Evolutionary conservation across 2,113 vertebrate species (phyloP), one percentile per base, ranked within the genome.

Genomic region (Pipra filicauda): DNA sequence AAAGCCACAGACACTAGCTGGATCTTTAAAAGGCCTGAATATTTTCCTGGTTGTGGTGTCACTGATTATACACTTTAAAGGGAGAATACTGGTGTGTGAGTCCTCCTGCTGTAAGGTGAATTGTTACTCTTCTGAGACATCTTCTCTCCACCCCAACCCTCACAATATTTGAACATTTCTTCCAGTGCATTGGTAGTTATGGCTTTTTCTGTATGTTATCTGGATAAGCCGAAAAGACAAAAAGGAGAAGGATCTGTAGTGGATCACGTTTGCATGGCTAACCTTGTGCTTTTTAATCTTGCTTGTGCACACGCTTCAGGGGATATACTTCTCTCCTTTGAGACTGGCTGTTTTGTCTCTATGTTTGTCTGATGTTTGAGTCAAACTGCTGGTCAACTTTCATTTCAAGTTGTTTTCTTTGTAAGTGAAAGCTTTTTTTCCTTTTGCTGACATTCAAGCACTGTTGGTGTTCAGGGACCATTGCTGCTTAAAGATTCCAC

Each of bases 301-400:
- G 8, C 35, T 46, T 71, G 30, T 0, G 0, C 26, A 7, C 1
- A 2, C 8, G 4, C 44, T 57, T 52, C 8, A 7, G 55, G 26
- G 44, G 5, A 26, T 51, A 4, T 12, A 8, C 33, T 59, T 58
- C 39, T 58, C 20, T 85, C 35, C 41, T 65, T 37, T 31, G 44
- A 41, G 39, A 81, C n/a, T 33, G n/a, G 13, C 75, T 35, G 12
- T 22, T 30, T n/a, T 52, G 35, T n/a, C 51, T 80, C 31, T 18
- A 16, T 58, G 35, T 39, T n/a, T 62, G 13, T 35, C 49, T 44
- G 72, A 54, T 74, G 26, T 66, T 48, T 13, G 30, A 58, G 43
- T 43, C 39, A 59, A 78, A 39, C 61, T 70, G 30, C 52, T 91
- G 66, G 81, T 91, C 78, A 52, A 2, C 58, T 93, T 91, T 48